These are phyloP conservation scores for Polydrusus tereticollis DNA, from an alignment of 2,888 invertebrate genomes.

Conservation along the genomic window DNA sequence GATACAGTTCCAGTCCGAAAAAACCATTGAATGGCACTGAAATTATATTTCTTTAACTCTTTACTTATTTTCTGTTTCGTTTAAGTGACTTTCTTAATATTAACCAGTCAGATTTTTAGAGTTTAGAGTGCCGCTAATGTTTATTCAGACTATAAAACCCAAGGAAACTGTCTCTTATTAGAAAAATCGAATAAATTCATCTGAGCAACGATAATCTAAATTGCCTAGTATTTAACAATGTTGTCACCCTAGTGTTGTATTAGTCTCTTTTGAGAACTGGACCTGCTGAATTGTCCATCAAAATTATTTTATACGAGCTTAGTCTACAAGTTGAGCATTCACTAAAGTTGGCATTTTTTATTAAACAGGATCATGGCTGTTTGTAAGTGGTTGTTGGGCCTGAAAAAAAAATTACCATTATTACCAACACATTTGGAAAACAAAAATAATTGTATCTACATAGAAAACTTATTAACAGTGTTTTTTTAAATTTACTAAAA, in stretches of 20 bases:
- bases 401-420: constrained; percentile 67
- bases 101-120: neutral
- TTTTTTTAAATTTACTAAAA: too few species aligned
- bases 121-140: neutral
- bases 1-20: constrained; percentile 12
- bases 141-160: constrained; percentile 12
- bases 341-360: constrained; percentile 48
- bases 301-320: constrained; percentile 30
- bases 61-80: neutral
- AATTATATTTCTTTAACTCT: neutral
- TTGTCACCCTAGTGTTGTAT: neutral
- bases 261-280: constrained; percentile 29
- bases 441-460: neutral
- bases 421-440: neutral
- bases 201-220: constrained; percentile 43
- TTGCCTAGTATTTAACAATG: constrained; percentile 28
- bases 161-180: constrained; percentile 15
- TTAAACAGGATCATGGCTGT: constrained; percentile 84
- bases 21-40: constrained; percentile 9
- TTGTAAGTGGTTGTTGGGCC: constrained; percentile 87
- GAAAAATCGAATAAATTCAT: constrained; percentile 28
- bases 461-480: too few species aligned
- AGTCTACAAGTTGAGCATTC: constrained; percentile 33
- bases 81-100: constrained; percentile 5
- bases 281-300: constrained; percentile 24